Evolutionary conservation across 2,888 invertebrate genomes (phyloP).

Genomic region (Lithosia quadra): DNA sequence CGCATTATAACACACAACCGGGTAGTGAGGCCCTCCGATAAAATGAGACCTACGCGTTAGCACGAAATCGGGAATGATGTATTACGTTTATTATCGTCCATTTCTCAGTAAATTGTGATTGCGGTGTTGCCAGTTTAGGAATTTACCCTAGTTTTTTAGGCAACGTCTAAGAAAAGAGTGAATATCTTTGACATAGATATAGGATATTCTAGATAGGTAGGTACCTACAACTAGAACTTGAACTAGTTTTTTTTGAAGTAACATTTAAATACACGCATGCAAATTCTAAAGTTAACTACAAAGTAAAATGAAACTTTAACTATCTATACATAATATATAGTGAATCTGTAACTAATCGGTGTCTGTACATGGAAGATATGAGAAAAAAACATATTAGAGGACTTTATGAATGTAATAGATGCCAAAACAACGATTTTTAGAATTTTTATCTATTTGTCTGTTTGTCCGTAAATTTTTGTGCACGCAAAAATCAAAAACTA

Average conservation of each 20-base stretch:
- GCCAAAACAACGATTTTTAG: too few species aligned
- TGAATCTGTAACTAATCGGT: too few species aligned
- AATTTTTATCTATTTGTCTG: too few species aligned
- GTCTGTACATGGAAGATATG: too few species aligned
- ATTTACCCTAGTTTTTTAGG: constrained; percentile 8
- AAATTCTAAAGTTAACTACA: too few species aligned
- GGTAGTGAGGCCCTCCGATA: constrained; percentile 17
- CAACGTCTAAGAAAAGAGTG: background rate
- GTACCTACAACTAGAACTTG: background rate
- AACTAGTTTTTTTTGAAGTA: too few species aligned
- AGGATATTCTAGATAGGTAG: background rate
- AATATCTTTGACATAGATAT: background rate
- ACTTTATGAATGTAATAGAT: too few species aligned
- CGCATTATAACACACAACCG: constrained; percentile 88
- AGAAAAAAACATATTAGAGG: too few species aligned
- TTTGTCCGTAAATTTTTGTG: too few species aligned
- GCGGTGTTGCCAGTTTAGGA: constrained; percentile 29
- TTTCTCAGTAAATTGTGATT: constrained; percentile 45
- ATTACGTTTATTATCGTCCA: constrained; percentile 19
- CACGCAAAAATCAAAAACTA: too few species aligned
- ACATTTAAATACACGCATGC: background rate
- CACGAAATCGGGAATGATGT: constrained; percentile 9
- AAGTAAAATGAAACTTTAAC: too few species aligned
- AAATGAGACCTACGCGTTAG: constrained; percentile 6
- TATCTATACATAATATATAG: too few species aligned